Conservation (phyloP, 2,797 vertebrate species). For the Pseudocheirus occidentalis region DNA sequence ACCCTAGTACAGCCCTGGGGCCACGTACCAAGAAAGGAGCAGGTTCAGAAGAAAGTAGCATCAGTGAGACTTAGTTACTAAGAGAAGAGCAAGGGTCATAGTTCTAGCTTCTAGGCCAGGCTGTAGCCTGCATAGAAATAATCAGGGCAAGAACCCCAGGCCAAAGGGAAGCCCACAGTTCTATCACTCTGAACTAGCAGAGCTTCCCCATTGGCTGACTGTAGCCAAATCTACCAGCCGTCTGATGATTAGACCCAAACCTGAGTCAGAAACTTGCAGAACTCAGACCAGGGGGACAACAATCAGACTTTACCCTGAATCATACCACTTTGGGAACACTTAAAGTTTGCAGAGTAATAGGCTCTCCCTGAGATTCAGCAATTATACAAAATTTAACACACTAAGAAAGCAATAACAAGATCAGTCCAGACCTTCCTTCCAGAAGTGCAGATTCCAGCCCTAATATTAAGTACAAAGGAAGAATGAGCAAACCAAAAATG, state of each 20-base stretch:
- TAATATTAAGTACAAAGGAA: background rate
- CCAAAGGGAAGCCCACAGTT: background rate
- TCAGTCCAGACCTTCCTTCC: background rate
- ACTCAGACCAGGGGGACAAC: background rate
- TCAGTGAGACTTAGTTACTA: background rate
- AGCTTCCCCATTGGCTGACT: background rate
- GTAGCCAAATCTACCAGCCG: background rate
- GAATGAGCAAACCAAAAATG: background rate
- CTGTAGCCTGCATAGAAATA: background rate
- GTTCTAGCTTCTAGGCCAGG: background rate
- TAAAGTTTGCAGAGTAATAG: background rate
- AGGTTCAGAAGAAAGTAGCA: background rate
- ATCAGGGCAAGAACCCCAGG: background rate
- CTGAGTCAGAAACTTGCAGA: background rate
- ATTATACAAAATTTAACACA: background rate
- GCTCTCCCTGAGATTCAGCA: background rate
- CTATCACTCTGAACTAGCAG: background rate
- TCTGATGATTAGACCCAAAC: background rate
- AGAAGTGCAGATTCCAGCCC: background rate
- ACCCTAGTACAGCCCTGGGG: background rate
- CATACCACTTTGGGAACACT: background rate
- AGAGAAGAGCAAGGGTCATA: background rate
- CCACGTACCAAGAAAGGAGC: background rate
- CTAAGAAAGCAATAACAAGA: background rate
- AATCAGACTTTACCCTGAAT: background rate